A percentile compares a stretch with the other conserved stretches of the same genome.
Evolutionary conservation across 1,140 invertebrate genomes (phyloP).

Genomic region (Littorina saxatilis): DNA sequence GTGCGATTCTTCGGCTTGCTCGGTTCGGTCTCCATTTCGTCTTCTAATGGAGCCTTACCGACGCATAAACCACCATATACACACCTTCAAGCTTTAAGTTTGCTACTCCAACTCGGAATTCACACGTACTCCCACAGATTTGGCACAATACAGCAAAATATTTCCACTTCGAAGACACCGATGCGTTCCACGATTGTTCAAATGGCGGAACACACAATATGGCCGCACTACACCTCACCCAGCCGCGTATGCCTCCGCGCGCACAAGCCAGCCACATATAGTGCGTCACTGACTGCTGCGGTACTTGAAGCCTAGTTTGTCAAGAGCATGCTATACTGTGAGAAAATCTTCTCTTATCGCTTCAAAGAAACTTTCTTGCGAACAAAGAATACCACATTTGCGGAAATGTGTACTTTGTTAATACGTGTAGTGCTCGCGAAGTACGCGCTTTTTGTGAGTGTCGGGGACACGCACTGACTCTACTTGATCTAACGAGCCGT

Average conservation of each 20-base stretch:
- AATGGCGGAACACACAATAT: conserved; percentile 74
- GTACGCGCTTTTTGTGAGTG: background rate
- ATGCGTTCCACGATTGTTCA: conserved; percentile 61
- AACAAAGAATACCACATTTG: background rate
- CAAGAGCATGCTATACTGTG: background rate
- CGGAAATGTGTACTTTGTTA: no score
- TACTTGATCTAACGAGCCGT: conserved; percentile 5
- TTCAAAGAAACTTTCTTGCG: background rate
- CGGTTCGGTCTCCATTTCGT: conserved; percentile 85
- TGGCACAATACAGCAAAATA: conserved; percentile 51
- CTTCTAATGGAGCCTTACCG: conserved; percentile 51
- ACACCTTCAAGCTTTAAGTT: conserved; percentile 43
- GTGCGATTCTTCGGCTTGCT: conserved; percentile 88
- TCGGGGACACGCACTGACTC: conserved; percentile 15
- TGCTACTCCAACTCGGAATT: conserved; percentile 46
- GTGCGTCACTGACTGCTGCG: conserved; percentile 8
- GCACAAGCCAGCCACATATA: conserved; percentile 44
- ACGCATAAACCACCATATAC: conserved; percentile 51
- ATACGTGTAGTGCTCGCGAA: background rate
- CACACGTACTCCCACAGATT: conserved; percentile 42
- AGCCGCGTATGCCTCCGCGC: conserved; percentile 63
- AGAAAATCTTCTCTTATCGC: background rate
- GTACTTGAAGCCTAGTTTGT: background rate
- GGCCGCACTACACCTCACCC: conserved; percentile 66
- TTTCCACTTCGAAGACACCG: conserved; percentile 45